A percentile compares a stretch with the other conserved stretches of the same genome.
Conservation (phyloP, 37 sponge, comb jelly and placozoan genomes). For the Aplysina aerophoba region DNA sequence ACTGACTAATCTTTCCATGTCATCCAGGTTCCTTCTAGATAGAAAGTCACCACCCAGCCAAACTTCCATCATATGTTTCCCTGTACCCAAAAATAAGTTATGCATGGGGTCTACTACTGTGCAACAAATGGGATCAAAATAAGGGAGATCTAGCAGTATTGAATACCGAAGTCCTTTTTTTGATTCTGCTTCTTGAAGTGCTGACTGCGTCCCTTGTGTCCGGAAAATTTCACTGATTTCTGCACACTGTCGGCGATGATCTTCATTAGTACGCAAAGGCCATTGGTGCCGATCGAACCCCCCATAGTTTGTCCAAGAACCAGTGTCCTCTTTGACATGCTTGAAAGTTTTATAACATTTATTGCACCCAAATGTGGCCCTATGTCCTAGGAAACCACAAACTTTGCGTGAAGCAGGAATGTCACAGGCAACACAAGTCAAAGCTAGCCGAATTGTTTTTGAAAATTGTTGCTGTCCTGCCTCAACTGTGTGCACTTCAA, state of each 20-base stretch:
- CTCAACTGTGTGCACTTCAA: background rate
- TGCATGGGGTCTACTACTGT: conserved; percentile 73
- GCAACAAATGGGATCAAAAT: conserved; percentile 46
- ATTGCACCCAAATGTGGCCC: conserved; percentile 43
- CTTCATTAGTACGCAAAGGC: background rate
- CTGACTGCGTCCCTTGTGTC: conserved; percentile 5
- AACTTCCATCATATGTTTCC: conserved; percentile 48
- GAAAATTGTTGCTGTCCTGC: background rate
- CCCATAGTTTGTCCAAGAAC: conserved; percentile 38
- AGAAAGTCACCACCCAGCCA: conserved; percentile 35
- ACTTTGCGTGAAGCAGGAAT: conserved; percentile 49
- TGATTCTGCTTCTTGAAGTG: background rate
- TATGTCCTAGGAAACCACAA: conserved; percentile 51
- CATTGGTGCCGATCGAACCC: conserved; percentile 49
- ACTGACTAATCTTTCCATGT: conserved; percentile 24
- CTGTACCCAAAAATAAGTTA: conserved; percentile 50
- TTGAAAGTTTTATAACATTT: conserved; percentile 51
- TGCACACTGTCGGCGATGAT: background rate
- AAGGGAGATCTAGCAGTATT: conserved; percentile 37
- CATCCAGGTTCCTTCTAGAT: background rate
- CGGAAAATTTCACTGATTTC: background rate
- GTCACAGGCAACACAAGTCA: conserved; percentile 38
- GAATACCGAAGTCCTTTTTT: conserved; percentile 49
- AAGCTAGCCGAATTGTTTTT: background rate
- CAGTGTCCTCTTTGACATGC: background rate